Evolutionary conservation across 2,888 invertebrate species (phyloP).

Genomic region (Drosophila anomalata): DNA sequence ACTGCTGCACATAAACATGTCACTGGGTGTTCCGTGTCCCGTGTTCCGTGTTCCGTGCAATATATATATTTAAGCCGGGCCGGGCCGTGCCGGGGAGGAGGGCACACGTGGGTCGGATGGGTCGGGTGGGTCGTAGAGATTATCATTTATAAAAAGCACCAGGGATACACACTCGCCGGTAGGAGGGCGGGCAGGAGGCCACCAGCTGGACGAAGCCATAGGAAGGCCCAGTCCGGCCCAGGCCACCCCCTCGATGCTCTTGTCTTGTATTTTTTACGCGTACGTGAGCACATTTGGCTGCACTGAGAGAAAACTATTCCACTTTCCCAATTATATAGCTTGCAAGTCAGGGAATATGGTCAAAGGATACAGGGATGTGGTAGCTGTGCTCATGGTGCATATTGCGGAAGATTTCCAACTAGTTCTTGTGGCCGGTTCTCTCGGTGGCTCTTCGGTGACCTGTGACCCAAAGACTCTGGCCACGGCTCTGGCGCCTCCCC

Average conservation of each 20-base stretch:
- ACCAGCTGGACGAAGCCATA: constrained; percentile 53
- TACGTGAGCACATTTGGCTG: constrained; percentile 64
- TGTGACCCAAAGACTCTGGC: not conserved
- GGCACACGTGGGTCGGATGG: constrained; percentile 46
- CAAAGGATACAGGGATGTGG: too few species aligned
- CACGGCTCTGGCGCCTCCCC: not conserved
- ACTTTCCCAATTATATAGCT: too few species aligned
- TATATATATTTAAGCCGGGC: constrained; percentile 64
- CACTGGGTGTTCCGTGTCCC: constrained; percentile 35
- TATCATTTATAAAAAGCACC: constrained; percentile 66
- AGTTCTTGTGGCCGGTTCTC: too few species aligned
- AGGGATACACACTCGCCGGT: constrained; percentile 30
- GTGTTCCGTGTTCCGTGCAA: constrained; percentile 43
- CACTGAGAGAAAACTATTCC: constrained; percentile 30
- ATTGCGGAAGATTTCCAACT: too few species aligned
- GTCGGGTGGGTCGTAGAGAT: constrained; percentile 43
- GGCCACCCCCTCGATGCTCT: constrained; percentile 5
- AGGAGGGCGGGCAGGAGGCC: not conserved
- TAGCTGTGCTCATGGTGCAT: too few species aligned
- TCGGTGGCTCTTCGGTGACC: too few species aligned
- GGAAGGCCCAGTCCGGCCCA: constrained; percentile 13
- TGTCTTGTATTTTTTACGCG: constrained; percentile 57
- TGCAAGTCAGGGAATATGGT: too few species aligned
- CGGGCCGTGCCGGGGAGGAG: not conserved
- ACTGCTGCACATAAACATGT: constrained; percentile 23